Conservation (phyloP, 2,797 vertebrate species). For the Megaceryle alcyon region DNA sequence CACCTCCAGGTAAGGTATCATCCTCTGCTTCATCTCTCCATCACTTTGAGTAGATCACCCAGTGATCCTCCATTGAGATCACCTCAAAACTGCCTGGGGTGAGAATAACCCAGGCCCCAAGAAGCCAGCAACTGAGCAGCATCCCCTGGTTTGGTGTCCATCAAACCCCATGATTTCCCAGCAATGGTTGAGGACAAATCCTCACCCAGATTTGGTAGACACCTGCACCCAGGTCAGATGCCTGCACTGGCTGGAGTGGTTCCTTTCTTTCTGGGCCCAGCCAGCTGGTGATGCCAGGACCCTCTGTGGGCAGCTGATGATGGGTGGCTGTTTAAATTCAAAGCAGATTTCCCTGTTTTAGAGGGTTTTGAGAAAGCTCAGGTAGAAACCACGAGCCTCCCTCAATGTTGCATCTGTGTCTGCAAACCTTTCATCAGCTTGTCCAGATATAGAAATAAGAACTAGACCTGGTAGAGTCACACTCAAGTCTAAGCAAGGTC, state of each 20-base stretch:
- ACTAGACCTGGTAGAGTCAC: neutral
- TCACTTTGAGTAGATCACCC: accelerated
- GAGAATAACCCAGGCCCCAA: neutral
- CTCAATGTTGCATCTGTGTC: accelerated
- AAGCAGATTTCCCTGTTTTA: neutral
- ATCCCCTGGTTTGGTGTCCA: neutral
- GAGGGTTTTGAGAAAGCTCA: neutral
- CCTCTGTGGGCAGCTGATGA: accelerated
- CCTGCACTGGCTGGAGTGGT: neutral
- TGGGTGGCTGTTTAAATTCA: neutral
- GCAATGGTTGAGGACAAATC: neutral
- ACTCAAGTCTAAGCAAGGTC: neutral
- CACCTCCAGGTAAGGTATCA: slow-evolving; percentile 85
- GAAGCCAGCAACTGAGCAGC: neutral
- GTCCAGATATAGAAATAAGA: neutral
- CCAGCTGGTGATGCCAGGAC: neutral
- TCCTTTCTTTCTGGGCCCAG: neutral
- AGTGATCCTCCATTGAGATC: neutral
- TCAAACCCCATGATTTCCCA: neutral
- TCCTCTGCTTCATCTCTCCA: neutral
- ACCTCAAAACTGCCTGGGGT: neutral
- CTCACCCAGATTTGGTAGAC: neutral
- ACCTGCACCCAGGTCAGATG: neutral
- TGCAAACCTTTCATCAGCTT: neutral
- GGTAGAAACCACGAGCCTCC: neutral